phyloP scores from a whole-genome alignment of 1,140 invertebrate species.

The Octopus sinensis region DNA sequence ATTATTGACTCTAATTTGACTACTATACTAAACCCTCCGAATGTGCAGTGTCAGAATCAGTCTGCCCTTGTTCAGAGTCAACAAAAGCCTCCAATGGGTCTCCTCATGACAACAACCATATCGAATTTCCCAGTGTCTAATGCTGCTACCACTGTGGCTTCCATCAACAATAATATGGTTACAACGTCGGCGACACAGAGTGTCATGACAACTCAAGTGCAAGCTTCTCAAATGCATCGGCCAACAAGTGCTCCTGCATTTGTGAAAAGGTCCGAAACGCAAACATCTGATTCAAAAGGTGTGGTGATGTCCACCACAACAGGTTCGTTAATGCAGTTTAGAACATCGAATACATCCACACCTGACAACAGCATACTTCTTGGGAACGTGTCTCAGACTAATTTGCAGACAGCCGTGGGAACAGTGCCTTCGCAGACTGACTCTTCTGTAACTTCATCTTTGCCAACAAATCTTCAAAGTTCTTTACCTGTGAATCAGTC shows the following conservation, averaged over 20 bases:
- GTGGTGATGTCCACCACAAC: background rate
- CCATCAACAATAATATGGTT: slow-evolving; percentile 25
- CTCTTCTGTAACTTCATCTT: slow-evolving; percentile 5
- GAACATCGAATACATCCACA: background rate
- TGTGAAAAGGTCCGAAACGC: background rate
- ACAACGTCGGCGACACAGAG: slow-evolving; percentile 29
- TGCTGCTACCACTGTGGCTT: slow-evolving; percentile 23
- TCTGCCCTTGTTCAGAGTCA: slow-evolving; percentile 11
- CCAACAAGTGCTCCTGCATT: slow-evolving; percentile 12
- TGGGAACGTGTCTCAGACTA: background rate
- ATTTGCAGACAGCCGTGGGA: background rate
- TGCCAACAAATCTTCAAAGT: slow-evolving; percentile 6
- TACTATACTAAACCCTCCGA: background rate
- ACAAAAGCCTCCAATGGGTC: slow-evolving; percentile 19
- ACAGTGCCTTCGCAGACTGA: slow-evolving; percentile 10
- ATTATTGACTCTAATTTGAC: background rate
- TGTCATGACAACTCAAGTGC: slow-evolving; percentile 32
- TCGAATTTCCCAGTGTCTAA: slow-evolving; percentile 19
- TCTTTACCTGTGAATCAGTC: slow-evolving; percentile 7
- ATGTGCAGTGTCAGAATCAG: background rate
- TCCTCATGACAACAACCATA: slow-evolving; percentile 37
- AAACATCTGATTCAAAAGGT: slow-evolving; percentile 4
- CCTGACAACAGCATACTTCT: background rate
- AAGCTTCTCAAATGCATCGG: slow-evolving; percentile 12
- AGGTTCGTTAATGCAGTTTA: background rate